Evolutionary conservation across 2,113 vertebrate genomes (phyloP), one percentile per base, ranked within the genome.

Genomic region (Malurus cyaneus): DNA sequence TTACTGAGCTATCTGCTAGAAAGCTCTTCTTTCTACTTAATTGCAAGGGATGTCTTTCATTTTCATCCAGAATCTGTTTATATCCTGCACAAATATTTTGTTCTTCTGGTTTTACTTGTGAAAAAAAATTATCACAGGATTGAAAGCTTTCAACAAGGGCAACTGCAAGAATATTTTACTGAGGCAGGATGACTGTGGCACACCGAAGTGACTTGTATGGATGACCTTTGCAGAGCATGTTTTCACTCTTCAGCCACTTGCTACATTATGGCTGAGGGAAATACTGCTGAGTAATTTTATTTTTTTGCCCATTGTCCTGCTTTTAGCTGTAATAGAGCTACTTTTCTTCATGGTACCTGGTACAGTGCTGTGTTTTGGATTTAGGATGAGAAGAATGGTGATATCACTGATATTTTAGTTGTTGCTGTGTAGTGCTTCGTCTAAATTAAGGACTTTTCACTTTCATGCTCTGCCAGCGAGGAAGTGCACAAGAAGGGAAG

Each of bases 401-500:
- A 6, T 29, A 53, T 53, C n/a, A 34, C 24, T 66, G 52, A 5
- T 52, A 59, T 39, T 89, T 81, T n/a, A 14, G 53, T 74, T 66
- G 28, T 39, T 60, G 18, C 46, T 46, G 2, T 6, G 46, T 53
- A 31, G 5, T n/a, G 24, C 70, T 61, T 29, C n/a, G 19, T 67
- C 16, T 60, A 28, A 39, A 62, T 47, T 3, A 56, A 71, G 49
- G 57, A 47, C 18, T 41, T 56, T 20, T 14, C 46, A 20, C 25
- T 74, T 67, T 74, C 20, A 10, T 0, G 0, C 24, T 53, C 47
- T 76, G n/a, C 29, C 17, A 31, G 1, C 0, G 0, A 61, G 36
- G 61, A 67, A 54, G 11, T 74, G 11, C 16, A 13, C 24, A 54
- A 23, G 24, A 18, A 53, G 76, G 46, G 47, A 54, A 9, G 53